Evolutionary conservation across 2,888 invertebrate genomes (phyloP).

Genomic region (Iselma pallidipennis): DNA sequence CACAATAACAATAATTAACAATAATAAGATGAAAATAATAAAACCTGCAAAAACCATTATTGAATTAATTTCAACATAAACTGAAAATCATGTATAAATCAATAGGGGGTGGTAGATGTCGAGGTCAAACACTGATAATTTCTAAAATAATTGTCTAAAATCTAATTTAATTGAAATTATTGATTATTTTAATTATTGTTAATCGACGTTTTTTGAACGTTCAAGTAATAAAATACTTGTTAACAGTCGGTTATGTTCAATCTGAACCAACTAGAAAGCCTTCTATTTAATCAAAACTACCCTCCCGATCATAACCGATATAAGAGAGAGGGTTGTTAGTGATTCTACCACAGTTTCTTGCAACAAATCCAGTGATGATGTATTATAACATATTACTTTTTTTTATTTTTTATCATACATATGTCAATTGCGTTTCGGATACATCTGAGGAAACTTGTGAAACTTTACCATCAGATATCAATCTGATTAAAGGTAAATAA

Average conservation of each 20-base stretch:
- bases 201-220: too few species aligned
- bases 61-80: slow-evolving; percentile 37
- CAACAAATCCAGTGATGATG: slow-evolving; percentile 10
- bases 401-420: slow-evolving; percentile 33
- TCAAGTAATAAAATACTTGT: too few species aligned
- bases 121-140: not conserved
- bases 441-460: slow-evolving; percentile 77
- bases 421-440: slow-evolving; percentile 41
- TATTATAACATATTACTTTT: slow-evolving; percentile 29
- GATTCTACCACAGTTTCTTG: slow-evolving; percentile 1
- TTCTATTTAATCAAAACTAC: slow-evolving; percentile 28
- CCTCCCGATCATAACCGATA: slow-evolving; percentile 18
- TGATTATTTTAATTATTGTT: too few species aligned
- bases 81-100: slow-evolving; percentile 33
- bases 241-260: not conserved
- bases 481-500: slow-evolving; percentile 77
- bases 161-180: too few species aligned
- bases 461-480: slow-evolving; percentile 83
- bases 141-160: too few species aligned
- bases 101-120: slow-evolving; percentile 5
- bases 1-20: slow-evolving; percentile 4
- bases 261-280: not conserved
- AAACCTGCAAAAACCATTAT: slow-evolving; percentile 16
- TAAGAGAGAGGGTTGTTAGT: not conserved
- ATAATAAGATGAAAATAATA: not conserved